These are phyloP conservation scores for Tenrec ecaudatus DNA, from an alignment of 2,113 vertebrate genomes.

Conservation along the genomic window DNA sequence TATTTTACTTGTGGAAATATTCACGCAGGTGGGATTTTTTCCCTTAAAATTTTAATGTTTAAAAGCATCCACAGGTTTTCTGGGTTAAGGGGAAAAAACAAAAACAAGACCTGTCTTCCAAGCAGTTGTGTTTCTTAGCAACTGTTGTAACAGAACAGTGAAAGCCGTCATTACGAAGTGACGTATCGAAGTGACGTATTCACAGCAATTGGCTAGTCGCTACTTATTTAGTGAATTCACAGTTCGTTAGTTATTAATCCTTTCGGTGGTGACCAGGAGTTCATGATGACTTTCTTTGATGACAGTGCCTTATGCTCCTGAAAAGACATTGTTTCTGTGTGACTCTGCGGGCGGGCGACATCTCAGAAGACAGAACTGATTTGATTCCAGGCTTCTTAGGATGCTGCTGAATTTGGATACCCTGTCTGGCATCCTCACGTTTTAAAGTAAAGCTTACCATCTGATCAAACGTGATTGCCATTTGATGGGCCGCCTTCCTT, in stretches of 20 bases:
- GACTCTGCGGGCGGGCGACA: not conserved
- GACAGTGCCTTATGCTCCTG: constrained; percentile 5
- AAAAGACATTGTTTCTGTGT: not conserved
- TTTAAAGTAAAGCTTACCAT: constrained; percentile 50
- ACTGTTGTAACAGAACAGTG: not conserved
- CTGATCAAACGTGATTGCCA: not conserved
- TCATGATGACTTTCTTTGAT: not conserved
- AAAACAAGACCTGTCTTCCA: not conserved
- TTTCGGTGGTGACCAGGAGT: not conserved
- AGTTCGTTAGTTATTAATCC: too few relatives aligned
- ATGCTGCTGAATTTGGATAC: not conserved
- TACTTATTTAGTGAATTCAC: too few relatives aligned
- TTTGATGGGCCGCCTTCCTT: not conserved
- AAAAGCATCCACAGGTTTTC: not conserved
- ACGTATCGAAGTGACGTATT: not conserved
- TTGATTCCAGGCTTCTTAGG: constrained; percentile 1
- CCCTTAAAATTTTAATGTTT: not conserved
- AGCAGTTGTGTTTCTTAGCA: not conserved
- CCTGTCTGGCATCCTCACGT: not conserved
- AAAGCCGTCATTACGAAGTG: constrained; percentile 16
- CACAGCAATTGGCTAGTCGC: too few relatives aligned
- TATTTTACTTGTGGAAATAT: not conserved
- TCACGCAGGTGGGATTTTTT: not conserved
- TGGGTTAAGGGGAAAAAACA: too few relatives aligned
- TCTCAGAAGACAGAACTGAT: constrained; percentile 29